phyloP scores from a whole-genome alignment of 2,797 vertebrate genomes.

The Enteromius paludinosus region DNA sequence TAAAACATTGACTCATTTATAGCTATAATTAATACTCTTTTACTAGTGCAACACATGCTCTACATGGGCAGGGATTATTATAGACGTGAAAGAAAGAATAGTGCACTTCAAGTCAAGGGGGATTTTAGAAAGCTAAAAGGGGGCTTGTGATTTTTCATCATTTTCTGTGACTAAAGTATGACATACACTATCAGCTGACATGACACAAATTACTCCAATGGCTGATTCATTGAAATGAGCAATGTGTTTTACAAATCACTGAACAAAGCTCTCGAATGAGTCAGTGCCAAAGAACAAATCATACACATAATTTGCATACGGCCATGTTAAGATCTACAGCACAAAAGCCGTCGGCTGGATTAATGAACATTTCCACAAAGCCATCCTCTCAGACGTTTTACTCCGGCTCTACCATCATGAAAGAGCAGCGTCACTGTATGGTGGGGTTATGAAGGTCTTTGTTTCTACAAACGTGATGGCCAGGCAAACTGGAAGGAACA shows the following conservation, averaged over 20 bases:
- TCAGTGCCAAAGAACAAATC: slow-evolving; percentile 46
- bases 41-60: background rate
- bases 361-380: slow-evolving; percentile 37
- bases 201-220: slow-evolving; percentile 37
- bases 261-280: slow-evolving; percentile 50
- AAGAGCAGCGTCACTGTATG: slow-evolving; percentile 18
- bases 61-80: background rate
- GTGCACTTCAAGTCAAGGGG: slow-evolving; percentile 3
- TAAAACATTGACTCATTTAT: slow-evolving; percentile 35
- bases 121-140: background rate
- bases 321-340: slow-evolving; percentile 41
- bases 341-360: slow-evolving; percentile 26
- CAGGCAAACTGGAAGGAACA: slow-evolving; percentile 38
- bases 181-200: slow-evolving; percentile 40
- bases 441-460: slow-evolving; percentile 23
- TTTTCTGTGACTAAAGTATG: slow-evolving; percentile 34
- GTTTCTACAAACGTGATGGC: slow-evolving; percentile 37
- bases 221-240: slow-evolving; percentile 31
- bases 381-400: slow-evolving; percentile 17
- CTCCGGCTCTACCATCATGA: slow-evolving; percentile 3
- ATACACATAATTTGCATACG: slow-evolving; percentile 39
- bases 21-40: background rate
- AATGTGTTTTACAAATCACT: slow-evolving; percentile 53
- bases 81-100: background rate
- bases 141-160: background rate